Evolutionary conservation across 2,113 vertebrate species (phyloP), one percentile per base, ranked within the genome.

Genomic region (Syrmaticus mikado): DNA sequence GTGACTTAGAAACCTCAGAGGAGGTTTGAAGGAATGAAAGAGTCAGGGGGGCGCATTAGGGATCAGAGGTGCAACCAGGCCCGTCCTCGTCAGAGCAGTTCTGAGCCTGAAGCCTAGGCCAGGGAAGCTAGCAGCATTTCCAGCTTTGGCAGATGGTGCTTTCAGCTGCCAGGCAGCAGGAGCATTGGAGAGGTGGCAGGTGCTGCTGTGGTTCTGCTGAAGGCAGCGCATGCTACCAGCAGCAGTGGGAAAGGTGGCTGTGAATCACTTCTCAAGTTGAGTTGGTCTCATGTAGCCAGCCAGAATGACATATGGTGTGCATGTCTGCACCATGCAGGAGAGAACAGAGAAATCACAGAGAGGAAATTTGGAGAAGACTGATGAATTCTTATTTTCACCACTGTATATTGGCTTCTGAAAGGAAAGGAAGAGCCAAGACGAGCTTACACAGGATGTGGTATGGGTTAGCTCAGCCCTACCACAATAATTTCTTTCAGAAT

Each of bases 401-500:
- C 43, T 32, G 55, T 72, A 41, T 50, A 30, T 86, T 89, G 92
- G 64, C 85, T 90, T 52, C 74, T 62, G 53, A 43, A 52, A 74
- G 68, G 70, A 92, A 55, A 86, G 67, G 57, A 58, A 82, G 45
- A 82, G 46, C 70, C 79, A 52, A 64, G 60, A 87, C 41, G 80
- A 76, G 36, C 22, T 11, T 91, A 41, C 30, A 83, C 71, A 82
- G 90, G 93, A 90, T 94, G 67, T 0, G 3, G 66, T 84, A 36
- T 83, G 73, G 70, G 46, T 85, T 92, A 82, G 60, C 64, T 62
- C 52, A 70, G 82, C 84, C 48, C 21, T 79, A 66, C 89, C 82
- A 73, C 53, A 83, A 84, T 38, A 66, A 21, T 88, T 77, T 85
- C 85, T 95, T 88, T 87, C 50, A 89, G 2, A 65, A 75, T 87